A percentile compares a stretch with the other conserved stretches of the same genome.
Conservation (phyloP, 2,113 vertebrate species). For the Solea senegalensis region DNA sequence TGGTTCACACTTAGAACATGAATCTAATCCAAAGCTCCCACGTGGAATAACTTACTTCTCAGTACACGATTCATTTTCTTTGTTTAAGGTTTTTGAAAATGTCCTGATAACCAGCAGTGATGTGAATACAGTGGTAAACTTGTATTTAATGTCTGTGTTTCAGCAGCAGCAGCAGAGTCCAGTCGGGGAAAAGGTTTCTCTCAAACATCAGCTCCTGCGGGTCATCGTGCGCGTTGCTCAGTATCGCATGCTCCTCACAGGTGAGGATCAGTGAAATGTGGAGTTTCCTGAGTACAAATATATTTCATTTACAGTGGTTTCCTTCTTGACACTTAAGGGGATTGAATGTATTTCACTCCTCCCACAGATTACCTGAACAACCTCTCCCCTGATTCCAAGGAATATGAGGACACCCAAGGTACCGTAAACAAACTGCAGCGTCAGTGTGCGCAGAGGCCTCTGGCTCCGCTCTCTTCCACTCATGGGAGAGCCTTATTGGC, state of each 20-base stretch:
- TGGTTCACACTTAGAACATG: too few species aligned
- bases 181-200: constrained; percentile 74
- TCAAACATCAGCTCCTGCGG: constrained; percentile 89
- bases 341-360: constrained; percentile 42
- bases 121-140: constrained; percentile 1
- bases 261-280: constrained; percentile 72
- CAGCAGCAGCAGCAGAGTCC: constrained; percentile 85
- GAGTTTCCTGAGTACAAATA: not conserved
- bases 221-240: constrained; percentile 92
- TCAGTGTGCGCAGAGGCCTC: constrained; percentile 6
- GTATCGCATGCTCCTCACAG: constrained; percentile 94
- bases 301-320: not conserved
- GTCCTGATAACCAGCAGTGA: too few species aligned
- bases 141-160: constrained; percentile 39
- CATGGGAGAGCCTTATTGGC: constrained; percentile 34
- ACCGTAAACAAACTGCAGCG: constrained; percentile 36
- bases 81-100: too few species aligned
- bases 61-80: too few species aligned
- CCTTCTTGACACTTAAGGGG: not conserved
- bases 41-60: too few species aligned
- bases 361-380: constrained; percentile 96
- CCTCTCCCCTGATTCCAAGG: constrained; percentile 92
- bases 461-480: not conserved
- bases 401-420: constrained; percentile 97
- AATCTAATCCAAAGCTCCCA: too few species aligned